Percentiles rank a stretch among this genome's conserved stretches.
Conservation (phyloP, 2,797 vertebrate genomes). For the Tolypeutes matacus region DNA sequence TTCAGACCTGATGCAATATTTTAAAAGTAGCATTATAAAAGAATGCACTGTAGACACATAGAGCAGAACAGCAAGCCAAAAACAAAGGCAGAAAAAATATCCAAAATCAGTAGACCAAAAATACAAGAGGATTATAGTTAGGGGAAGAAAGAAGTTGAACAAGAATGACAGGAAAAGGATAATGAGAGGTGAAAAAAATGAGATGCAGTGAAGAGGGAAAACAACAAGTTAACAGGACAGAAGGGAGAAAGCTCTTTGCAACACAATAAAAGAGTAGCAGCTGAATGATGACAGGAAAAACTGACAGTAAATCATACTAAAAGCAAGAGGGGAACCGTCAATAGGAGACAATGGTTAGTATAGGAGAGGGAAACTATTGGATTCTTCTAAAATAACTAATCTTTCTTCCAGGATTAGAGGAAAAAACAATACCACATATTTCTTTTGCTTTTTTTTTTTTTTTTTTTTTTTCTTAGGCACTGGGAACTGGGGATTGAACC, state of each 20-base stretch:
- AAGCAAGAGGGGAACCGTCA: neutral
- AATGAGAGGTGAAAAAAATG: conserved; percentile 43
- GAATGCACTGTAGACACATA: neutral
- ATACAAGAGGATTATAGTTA: conserved; percentile 22
- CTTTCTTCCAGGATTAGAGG: neutral
- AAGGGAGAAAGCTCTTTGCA: neutral
- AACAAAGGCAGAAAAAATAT: neutral
- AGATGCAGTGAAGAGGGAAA: neutral
- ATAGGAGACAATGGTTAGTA: neutral
- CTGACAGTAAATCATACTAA: neutral
- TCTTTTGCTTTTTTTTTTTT: neutral
- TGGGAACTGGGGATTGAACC: too few relatives aligned
- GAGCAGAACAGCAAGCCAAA: conserved; percentile 35
- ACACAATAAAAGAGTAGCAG: neutral
- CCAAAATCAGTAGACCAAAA: conserved; percentile 52
- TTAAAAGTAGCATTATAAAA: conserved; percentile 41
- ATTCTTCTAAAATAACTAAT: neutral
- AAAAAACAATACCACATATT: neutral
- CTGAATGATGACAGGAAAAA: neutral
- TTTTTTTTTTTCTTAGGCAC: too few relatives aligned
- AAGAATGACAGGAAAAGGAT: conserved; percentile 23
- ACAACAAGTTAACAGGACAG: neutral
- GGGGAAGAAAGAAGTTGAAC: neutral
- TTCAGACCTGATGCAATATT: conserved; percentile 57
- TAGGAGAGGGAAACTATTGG: neutral